phyloP scores from a whole-genome alignment of 1,140 invertebrate species.

The Drosophila truncata region DNA sequence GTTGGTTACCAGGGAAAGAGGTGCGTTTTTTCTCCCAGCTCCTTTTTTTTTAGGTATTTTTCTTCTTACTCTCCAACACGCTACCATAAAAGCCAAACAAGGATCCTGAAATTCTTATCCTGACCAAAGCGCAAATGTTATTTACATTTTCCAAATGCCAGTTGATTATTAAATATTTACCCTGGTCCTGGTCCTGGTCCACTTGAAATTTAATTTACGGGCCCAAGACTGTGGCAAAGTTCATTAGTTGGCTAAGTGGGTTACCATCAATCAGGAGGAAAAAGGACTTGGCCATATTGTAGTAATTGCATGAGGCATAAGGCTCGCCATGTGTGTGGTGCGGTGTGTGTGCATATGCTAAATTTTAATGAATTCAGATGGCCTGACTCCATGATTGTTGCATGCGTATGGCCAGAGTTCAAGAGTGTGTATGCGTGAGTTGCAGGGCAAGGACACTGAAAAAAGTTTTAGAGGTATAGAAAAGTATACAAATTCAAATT shows the following conservation, averaged over 20 bases:
- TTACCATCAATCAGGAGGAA: conserved; percentile 58
- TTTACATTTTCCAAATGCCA: conserved; percentile 58
- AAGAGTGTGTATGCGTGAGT: conserved; percentile 10
- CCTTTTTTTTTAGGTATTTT: neutral
- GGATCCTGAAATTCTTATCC: neutral
- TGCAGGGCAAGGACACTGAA: neutral
- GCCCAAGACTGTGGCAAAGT: conserved; percentile 60
- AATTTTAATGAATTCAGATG: conserved; percentile 79
- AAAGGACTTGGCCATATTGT: conserved; percentile 36
- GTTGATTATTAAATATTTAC: conserved; percentile 81
- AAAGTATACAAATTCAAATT: no score
- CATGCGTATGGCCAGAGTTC: conserved; percentile 27
- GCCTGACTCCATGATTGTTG: conserved; percentile 40
- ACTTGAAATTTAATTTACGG: conserved; percentile 77
- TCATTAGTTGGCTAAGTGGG: conserved; percentile 69
- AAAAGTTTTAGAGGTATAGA: neutral
- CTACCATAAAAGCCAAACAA: conserved; percentile 7
- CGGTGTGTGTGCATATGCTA: conserved; percentile 49
- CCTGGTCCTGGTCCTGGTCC: conserved; percentile 40
- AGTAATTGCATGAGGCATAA: conserved; percentile 30
- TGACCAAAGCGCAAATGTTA: conserved; percentile 34
- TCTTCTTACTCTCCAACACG: conserved; percentile 10
- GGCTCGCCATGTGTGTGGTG: conserved; percentile 13
- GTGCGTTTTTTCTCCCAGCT: conserved; percentile 14
- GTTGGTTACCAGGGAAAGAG: conserved; percentile 13